These are phyloP conservation scores for Hirtodrosophila alboralis DNA, from an alignment of 2,888 invertebrate species.

Conservation along the genomic window DNA sequence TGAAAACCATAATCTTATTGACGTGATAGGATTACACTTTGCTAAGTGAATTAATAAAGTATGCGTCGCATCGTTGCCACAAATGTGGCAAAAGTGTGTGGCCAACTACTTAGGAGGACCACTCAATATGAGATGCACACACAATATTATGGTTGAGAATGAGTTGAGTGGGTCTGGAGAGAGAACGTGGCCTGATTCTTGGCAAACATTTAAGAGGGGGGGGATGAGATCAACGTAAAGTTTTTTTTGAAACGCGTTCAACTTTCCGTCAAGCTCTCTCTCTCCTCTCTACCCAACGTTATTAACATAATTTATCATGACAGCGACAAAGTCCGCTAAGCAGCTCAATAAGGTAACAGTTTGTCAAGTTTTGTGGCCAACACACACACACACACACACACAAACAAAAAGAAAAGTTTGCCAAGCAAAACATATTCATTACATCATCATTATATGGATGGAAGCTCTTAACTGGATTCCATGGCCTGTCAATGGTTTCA, in stretches of 20 bases:
- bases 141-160: slow-evolving; percentile 69
- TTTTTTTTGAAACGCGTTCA: slow-evolving; percentile 43
- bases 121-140: slow-evolving; percentile 75
- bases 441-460: slow-evolving; percentile 58
- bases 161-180: slow-evolving; percentile 28
- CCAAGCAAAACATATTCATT: slow-evolving; percentile 66
- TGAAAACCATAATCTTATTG: slow-evolving; percentile 80
- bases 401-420: slow-evolving; percentile 15
- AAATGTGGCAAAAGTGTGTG: slow-evolving; percentile 42
- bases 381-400: slow-evolving; percentile 1
- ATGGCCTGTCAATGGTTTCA: slow-evolving; percentile 51
- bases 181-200: slow-evolving; percentile 69
- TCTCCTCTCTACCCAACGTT: slow-evolving; percentile 58
- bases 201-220: slow-evolving; percentile 57
- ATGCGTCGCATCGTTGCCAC: slow-evolving; percentile 43
- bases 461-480: slow-evolving; percentile 20
- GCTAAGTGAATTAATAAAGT: slow-evolving; percentile 81
- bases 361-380: slow-evolving; percentile 48
- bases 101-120: slow-evolving; percentile 76
- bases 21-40: slow-evolving; percentile 80
- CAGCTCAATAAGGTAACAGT: slow-evolving; percentile 78
- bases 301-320: slow-evolving; percentile 80
- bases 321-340: slow-evolving; percentile 58
- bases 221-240: slow-evolving; percentile 60
- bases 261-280: slow-evolving; percentile 64